A percentile compares a stretch with the other conserved stretches of the same genome.
Evolutionary conservation across 2,888 invertebrate species (phyloP).

Genomic region (Mesorhabditis spiculigera): DNA sequence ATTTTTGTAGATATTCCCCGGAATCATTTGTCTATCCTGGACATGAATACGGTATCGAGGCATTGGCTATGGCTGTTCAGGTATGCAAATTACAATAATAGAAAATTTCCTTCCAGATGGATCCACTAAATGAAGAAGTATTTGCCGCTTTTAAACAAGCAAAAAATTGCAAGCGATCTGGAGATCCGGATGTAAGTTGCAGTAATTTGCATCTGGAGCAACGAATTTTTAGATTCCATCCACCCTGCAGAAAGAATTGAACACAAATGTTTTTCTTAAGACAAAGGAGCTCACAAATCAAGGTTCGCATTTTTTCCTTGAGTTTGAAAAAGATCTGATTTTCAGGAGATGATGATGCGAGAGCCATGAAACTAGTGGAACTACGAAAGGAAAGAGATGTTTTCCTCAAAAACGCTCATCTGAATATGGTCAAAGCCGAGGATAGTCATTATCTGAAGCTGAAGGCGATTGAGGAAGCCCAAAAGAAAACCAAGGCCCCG

Average conservation of each 20-base stretch:
- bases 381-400: background rate
- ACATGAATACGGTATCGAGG: background rate
- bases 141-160: background rate
- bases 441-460: too few species aligned
- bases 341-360: background rate
- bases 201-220: background rate
- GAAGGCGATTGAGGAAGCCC: too few species aligned
- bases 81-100: background rate
- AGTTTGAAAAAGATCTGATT: too few species aligned
- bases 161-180: background rate
- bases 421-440: too few species aligned
- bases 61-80: background rate
- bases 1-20: background rate
- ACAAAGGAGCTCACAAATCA: background rate
- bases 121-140: background rate
- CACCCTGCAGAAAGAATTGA: background rate
- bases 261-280: background rate
- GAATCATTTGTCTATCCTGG: background rate
- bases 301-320: background rate
- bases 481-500: too few species aligned
- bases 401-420: background rate
- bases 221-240: background rate
- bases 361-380: background rate
- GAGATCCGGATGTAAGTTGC: background rate
- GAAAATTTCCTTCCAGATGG: background rate